phyloP scores from a whole-genome alignment of 2,113 vertebrate genomes.

The Saguinus imperator region DNA sequence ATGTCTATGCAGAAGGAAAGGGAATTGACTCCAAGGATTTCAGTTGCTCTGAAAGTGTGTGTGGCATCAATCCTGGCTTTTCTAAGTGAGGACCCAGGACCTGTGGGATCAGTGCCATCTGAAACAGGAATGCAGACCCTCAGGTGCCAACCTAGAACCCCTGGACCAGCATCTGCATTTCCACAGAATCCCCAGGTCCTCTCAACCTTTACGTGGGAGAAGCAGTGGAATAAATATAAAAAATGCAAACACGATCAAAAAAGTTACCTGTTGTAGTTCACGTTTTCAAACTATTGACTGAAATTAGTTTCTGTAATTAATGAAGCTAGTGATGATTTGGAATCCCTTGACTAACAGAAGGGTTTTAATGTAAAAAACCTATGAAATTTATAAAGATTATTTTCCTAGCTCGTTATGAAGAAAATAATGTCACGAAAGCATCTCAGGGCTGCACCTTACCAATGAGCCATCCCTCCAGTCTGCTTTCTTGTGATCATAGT shows the following conservation, averaged over 20 bases:
- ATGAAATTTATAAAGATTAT: conserved; percentile 61
- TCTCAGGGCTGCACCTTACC: not conserved
- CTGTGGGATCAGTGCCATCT: accelerated
- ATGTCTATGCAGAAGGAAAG: not conserved
- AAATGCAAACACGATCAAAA: not conserved
- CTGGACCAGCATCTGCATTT: not conserved
- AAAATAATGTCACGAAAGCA: conserved; percentile 21
- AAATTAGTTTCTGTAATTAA: conserved; percentile 66
- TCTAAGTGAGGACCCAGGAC: not conserved
- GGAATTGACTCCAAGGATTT: not conserved
- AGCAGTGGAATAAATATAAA: not conserved
- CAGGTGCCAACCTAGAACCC: accelerated
- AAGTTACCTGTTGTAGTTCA: conserved; percentile 35
- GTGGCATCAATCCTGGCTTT: accelerated
- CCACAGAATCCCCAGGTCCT: not conserved
- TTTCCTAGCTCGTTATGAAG: conserved; percentile 47
- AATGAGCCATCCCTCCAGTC: not conserved
- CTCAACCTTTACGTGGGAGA: not conserved
- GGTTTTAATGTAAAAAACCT: conserved; percentile 48
- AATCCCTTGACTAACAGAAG: conserved; percentile 48
- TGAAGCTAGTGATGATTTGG: conserved; percentile 46
- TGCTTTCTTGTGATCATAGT: conserved; percentile 58
- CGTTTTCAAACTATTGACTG: conserved; percentile 48
- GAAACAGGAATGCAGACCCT: not conserved
- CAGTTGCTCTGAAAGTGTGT: accelerated